phyloP scores from a whole-genome alignment of 2,113 vertebrate genomes.

The Scartelaos histophorus region DNA sequence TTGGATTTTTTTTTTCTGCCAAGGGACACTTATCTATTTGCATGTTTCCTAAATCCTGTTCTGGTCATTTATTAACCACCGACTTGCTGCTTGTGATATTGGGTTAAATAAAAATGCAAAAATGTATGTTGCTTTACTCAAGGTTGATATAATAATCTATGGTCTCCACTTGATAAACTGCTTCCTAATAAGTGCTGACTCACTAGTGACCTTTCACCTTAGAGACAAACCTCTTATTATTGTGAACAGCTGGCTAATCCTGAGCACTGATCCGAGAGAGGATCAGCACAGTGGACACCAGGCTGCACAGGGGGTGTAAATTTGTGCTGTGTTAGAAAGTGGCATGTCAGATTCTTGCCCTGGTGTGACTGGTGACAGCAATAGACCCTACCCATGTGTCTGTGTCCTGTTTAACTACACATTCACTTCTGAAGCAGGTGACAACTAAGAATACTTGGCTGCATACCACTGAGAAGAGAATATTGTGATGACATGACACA shows the following conservation, averaged over 20 bases:
- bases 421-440: conserved; percentile 66
- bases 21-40: too few species aligned
- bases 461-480: conserved; percentile 34
- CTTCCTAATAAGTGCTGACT: conserved; percentile 33
- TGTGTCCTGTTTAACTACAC: conserved; percentile 37
- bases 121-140: conserved; percentile 10
- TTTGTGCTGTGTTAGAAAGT: conserved; percentile 61
- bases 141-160: not conserved
- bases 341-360: conserved; percentile 44
- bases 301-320: conserved; percentile 11
- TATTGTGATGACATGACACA: conserved; percentile 34
- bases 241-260: conserved; percentile 57
- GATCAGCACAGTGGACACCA: conserved; percentile 32
- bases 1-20: too few species aligned
- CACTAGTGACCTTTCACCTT: conserved; percentile 22
- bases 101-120: too few species aligned
- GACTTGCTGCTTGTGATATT: too few species aligned
- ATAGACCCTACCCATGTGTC: conserved; percentile 11
- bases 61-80: too few species aligned
- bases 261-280: conserved; percentile 8
- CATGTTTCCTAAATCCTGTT: too few species aligned
- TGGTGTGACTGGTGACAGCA: conserved; percentile 26
- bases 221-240: conserved; percentile 24
- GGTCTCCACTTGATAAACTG: conserved; percentile 22
- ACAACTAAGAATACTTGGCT: conserved; percentile 59